Conservation (phyloP, 2,888 invertebrate genomes). For the Hirtodrosophila trivittata region DNA sequence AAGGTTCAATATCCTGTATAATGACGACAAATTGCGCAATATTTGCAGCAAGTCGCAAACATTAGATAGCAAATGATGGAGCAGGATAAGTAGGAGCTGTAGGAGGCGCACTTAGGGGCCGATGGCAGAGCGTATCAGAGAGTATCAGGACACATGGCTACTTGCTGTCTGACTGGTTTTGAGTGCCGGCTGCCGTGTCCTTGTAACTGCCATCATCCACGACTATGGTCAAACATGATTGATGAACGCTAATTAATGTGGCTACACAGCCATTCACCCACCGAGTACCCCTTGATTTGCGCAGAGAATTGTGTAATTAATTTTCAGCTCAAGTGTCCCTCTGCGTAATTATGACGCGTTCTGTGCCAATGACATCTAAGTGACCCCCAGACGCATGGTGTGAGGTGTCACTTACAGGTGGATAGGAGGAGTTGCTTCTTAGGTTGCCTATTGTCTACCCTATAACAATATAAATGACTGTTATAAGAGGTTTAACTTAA, state of each 20-base stretch:
- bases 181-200: conserved; percentile 49
- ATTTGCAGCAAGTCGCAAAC: conserved; percentile 60
- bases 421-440: too few species aligned
- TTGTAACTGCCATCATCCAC: conserved; percentile 41
- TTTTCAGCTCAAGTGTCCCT: conserved; percentile 64
- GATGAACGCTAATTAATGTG: conserved; percentile 77
- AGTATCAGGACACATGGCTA: conserved; percentile 19
- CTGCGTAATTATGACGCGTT: conserved; percentile 63
- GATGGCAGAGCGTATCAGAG: not conserved
- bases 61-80: conserved; percentile 22
- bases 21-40: conserved; percentile 80
- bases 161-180: conserved; percentile 30
- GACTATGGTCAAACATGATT: conserved; percentile 70
- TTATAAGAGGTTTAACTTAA: too few species aligned
- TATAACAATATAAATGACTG: too few species aligned
- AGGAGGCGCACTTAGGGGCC: not conserved
- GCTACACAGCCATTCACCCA: conserved; percentile 27
- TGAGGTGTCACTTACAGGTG: too few species aligned
- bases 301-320: conserved; percentile 66
- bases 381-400: not conserved
- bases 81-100: not conserved
- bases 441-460: too few species aligned
- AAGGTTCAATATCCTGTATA: conserved; percentile 79
- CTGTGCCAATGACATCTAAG: conserved; percentile 1
- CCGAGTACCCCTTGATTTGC: conserved; percentile 18